Conservation (phyloP, 2,797 vertebrate genomes). For the Diplodus puntazzo region DNA sequence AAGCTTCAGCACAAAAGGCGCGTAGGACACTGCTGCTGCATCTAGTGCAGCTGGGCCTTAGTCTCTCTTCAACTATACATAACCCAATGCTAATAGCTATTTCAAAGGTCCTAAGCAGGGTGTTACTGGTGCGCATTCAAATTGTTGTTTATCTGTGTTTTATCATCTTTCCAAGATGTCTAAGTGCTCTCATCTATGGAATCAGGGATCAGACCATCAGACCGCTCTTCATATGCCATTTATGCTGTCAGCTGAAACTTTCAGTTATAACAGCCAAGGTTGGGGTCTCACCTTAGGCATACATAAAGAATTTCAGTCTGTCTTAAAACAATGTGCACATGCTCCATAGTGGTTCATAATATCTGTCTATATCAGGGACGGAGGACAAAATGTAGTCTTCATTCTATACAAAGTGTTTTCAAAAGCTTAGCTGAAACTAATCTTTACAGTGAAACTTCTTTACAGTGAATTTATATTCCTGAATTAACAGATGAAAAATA, state of each 20-base stretch:
- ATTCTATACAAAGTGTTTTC: too few relatives aligned
- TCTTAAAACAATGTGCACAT: too few relatives aligned
- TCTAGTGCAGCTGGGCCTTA: constrained; percentile 63
- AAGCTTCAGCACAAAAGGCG: constrained; percentile 40
- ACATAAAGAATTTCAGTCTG: too few relatives aligned
- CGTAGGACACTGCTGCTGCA: constrained; percentile 64
- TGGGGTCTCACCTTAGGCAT: not conserved
- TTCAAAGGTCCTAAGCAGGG: not conserved
- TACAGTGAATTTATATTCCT: too few relatives aligned
- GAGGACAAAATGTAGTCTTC: too few relatives aligned
- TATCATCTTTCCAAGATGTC: constrained; percentile 57
- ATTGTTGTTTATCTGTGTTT: constrained; percentile 39
- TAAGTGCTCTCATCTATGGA: constrained; percentile 67
- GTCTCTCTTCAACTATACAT: constrained; percentile 28
- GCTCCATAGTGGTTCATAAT: too few relatives aligned
- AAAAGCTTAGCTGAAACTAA: too few relatives aligned
- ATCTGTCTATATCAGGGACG: too few relatives aligned
- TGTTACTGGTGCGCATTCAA: not conserved
- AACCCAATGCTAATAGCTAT: not conserved
- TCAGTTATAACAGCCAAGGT: not conserved
- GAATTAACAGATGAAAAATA: too few relatives aligned
- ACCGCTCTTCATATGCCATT: constrained; percentile 42
- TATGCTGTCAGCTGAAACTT: constrained; percentile 31
- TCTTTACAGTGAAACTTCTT: too few relatives aligned
- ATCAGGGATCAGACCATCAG: constrained; percentile 69